Base-by-base conservation (phyloP, 2,113 vertebrate species). In the Hippoglossus stenolepis region DNA sequence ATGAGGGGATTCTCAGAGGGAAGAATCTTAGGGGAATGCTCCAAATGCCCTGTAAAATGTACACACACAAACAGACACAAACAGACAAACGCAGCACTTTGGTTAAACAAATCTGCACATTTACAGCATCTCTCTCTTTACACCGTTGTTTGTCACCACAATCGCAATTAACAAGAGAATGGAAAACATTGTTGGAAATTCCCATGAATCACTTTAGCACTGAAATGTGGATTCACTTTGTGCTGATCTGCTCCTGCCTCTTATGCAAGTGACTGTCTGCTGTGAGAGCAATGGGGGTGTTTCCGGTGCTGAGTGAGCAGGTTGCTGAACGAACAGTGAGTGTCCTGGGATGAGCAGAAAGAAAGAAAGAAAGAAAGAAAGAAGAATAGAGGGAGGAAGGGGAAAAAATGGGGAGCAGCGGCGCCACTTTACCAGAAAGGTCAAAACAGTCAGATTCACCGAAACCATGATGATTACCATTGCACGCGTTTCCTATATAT, bases 41-140 rank as follows among this genome's bases (percentile, higher is more conserved):
- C 62, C 63, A 53, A 54, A 72, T 75, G 85, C 31, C 92, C 94
- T 94, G 87, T 66, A 75, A 69, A 89, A 90, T 40, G 4, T 10
- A 38, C 11, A 54, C 47, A 51, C 47, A 18, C 24, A 23, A 23
- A 23, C 23, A 23, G 23, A 17, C 12, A 71, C 21, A 66, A 1
- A 45, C 20, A 17, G 28, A 31, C 28, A 31, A 5, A 31, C 31
- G 31, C 26, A 60, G 14, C 17, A 51, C 18, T 20, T 51, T 18
- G 24, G 51, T 38, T n/a, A 74, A 47, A 57, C 9, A 45, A 0
- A 40, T 18, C 1, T 15, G 8, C n/a, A 53, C 24, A 79, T 72
- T 63, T 14, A 70, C 49, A 65, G n/a, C 31, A 9, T 69, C 11
- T 51, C 21, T 63, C 62, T 14, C 40, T 51, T 18, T 51, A 9